Conservation (phyloP, 2,113 vertebrate species). For the Agapornis roseicollis region DNA sequence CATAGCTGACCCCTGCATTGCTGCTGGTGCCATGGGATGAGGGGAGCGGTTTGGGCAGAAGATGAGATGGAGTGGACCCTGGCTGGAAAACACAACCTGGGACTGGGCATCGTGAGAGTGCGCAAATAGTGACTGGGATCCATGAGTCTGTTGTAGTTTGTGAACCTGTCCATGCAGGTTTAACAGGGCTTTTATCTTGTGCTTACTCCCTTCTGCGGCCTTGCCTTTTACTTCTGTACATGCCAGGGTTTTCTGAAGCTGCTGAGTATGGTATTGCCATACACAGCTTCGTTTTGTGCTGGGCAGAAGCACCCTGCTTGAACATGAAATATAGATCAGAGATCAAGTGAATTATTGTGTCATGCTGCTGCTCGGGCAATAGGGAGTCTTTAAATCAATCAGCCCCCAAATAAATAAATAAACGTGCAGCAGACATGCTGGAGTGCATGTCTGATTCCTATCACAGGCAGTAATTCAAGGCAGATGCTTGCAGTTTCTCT, state of each 20-base stretch:
- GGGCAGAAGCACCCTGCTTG: slow-evolving; percentile 8
- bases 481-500: slow-evolving; percentile 20
- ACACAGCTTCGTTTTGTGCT: not conserved
- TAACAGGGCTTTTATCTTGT: not conserved
- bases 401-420: slow-evolving; percentile 61
- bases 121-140: not conserved
- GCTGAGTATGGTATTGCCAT: not conserved
- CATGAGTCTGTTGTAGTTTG: rapidly evolving
- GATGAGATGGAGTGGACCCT: not conserved
- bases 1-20: rapidly evolving
- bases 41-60: not conserved
- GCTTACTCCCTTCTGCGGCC: not conserved
- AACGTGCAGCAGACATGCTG: slow-evolving; percentile 31
- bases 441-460: slow-evolving; percentile 60
- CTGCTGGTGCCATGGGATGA: not conserved
- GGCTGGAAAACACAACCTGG: not conserved
- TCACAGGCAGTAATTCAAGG: slow-evolving; percentile 51
- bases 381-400: slow-evolving; percentile 67
- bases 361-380: slow-evolving; percentile 36
- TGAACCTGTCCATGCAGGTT: not conserved
- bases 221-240: not conserved
- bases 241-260: not conserved
- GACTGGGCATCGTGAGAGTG: not conserved
- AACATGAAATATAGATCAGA: slow-evolving; percentile 55
- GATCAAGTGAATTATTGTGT: slow-evolving; percentile 60